Percentiles rank a stretch among this genome's conserved stretches.
Conservation (phyloP, 2,888 invertebrate genomes). For the Choreutis nemorana region DNA sequence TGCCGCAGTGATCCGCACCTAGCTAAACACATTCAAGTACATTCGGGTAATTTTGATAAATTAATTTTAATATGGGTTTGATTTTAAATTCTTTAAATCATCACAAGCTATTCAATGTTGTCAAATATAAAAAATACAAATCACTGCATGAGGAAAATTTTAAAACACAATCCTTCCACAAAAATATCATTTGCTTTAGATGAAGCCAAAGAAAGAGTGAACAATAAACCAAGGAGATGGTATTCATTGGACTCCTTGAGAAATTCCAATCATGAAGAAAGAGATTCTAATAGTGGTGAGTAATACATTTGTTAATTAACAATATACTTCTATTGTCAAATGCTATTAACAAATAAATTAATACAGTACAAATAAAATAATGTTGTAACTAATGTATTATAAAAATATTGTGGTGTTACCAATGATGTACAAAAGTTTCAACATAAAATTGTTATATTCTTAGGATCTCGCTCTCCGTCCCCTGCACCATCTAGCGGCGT, state of each 20-base stretch:
- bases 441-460: conserved; percentile 2
- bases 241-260: conserved; percentile 55
- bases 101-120: neutral
- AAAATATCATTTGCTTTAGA: too few relatives aligned
- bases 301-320: too few relatives aligned
- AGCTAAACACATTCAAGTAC: conserved; percentile 21
- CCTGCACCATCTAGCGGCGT: conserved; percentile 90
- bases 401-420: too few relatives aligned
- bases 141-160: neutral
- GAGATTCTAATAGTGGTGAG: conserved; percentile 57
- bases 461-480: conserved; percentile 81
- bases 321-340: neutral
- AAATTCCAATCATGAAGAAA: conserved; percentile 42
- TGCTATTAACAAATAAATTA: too few relatives aligned
- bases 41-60: neutral
- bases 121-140: neutral
- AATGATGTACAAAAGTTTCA: conserved; percentile 4
- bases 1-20: conserved; percentile 56
- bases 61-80: neutral
- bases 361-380: too few relatives aligned
- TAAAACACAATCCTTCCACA: too few relatives aligned
- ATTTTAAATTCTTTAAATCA: neutral
- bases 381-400: too few relatives aligned
- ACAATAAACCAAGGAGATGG: conserved; percentile 41
- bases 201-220: conserved; percentile 45